phyloP scores from a whole-genome alignment of 1,140 invertebrate species.

The Formica exsecta region DNA sequence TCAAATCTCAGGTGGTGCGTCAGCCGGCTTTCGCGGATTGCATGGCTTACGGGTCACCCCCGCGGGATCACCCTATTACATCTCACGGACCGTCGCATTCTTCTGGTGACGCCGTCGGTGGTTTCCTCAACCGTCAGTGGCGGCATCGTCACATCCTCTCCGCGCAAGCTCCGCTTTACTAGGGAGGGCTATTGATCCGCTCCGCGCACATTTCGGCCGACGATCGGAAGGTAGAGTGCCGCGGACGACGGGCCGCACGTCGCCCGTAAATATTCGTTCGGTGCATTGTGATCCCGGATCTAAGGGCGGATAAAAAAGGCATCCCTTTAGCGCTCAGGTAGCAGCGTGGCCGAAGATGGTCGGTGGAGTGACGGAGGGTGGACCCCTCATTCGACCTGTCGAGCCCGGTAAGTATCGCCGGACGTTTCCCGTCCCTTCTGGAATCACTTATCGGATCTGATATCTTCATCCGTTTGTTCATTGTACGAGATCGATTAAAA shows the following conservation, averaged over 20 bases:
- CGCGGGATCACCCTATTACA: slow-evolving; percentile 9
- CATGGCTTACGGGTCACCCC: not conserved
- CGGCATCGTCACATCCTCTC: slow-evolving; percentile 36
- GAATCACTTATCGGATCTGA: not conserved
- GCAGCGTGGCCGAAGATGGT: slow-evolving; percentile 78
- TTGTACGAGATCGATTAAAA: not conserved
- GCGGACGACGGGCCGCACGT: slow-evolving; percentile 70
- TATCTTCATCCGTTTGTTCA: not conserved
- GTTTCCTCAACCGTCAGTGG: slow-evolving; percentile 28
- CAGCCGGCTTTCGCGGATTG: not conserved
- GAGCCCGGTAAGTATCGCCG: slow-evolving; percentile 80
- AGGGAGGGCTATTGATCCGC: slow-evolving; percentile 76
- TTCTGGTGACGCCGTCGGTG: slow-evolving; percentile 20
- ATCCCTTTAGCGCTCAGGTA: slow-evolving; percentile 1
- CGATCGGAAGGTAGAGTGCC: slow-evolving; percentile 65
- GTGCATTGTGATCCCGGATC: slow-evolving; percentile 59
- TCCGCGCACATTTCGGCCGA: slow-evolving; percentile 70
- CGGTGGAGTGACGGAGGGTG: slow-evolving; percentile 79
- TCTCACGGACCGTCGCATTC: not conserved
- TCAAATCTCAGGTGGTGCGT: not conserved
- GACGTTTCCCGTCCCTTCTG: not conserved
- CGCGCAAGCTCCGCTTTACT: slow-evolving; percentile 75
- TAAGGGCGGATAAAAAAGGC: slow-evolving; percentile 59
- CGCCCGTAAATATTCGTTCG: slow-evolving; percentile 78
- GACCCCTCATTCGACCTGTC: slow-evolving; percentile 81